Conservation (phyloP, 2,797 vertebrate species). For the Chromis chromis region DNA sequence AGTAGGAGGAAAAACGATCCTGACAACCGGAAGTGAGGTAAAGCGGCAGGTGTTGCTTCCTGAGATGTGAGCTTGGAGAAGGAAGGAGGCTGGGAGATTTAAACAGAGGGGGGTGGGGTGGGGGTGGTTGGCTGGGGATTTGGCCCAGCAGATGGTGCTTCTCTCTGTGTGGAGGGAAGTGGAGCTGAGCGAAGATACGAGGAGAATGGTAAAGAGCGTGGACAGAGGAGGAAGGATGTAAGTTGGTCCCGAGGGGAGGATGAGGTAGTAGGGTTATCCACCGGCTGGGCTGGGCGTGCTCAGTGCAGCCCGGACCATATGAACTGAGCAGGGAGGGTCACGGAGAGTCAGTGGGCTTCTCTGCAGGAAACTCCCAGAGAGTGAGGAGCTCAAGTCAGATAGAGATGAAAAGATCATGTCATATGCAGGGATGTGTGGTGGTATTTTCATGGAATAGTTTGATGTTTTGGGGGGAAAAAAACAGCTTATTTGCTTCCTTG, state of each 20-base stretch:
- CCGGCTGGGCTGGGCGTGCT: conserved; percentile 65
- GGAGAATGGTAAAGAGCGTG: conserved; percentile 67
- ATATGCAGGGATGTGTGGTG: conserved; percentile 1
- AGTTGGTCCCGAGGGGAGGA: conserved; percentile 63
- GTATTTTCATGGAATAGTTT: neutral
- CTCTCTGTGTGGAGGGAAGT: conserved; percentile 71
- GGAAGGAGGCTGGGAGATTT: conserved; percentile 55
- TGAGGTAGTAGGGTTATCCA: conserved; percentile 75
- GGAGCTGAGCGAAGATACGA: conserved; percentile 64
- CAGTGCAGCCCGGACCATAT: conserved; percentile 48
- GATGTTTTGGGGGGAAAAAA: neutral
- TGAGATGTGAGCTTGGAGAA: conserved; percentile 58
- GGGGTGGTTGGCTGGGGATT: conserved; percentile 44
- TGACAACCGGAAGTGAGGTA: conserved; percentile 77
- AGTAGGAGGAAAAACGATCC: neutral
- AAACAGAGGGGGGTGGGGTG: conserved; percentile 9
- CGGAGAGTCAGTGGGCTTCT: conserved; percentile 30
- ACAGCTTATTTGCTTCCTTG: neutral
- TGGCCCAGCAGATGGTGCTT: conserved; percentile 73
- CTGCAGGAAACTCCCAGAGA: conserved; percentile 36
- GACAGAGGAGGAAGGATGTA: conserved; percentile 75
- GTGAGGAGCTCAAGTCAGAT: conserved; percentile 27
- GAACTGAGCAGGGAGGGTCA: conserved; percentile 50
- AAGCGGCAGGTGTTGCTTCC: conserved; percentile 75
- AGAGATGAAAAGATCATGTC: conserved; percentile 13